Base-by-base conservation (phyloP, 2,113 vertebrate genomes). In the Lasiurus borealis region DNA sequence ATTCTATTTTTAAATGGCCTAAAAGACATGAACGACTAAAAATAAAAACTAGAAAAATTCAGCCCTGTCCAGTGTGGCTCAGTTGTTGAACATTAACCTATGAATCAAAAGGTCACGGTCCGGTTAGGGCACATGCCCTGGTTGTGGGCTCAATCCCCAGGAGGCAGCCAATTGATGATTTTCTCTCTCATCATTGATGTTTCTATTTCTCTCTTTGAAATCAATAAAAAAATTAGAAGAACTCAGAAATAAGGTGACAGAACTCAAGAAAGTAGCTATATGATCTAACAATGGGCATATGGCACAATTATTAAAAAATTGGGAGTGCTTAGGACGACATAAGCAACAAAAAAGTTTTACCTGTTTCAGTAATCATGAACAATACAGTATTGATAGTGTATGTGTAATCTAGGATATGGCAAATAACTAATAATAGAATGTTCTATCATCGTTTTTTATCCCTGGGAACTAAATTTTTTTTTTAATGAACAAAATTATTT, bases 401-500 rank as follows among this genome's bases (percentile, higher is more conserved):
- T 10, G 48, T 44, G 0, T 76, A 68, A 93, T 18, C 44, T 57
- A 23, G 52, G 46, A 57, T 68, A 72, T 46, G 7, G 31, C 18
- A 54, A 78, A 91, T 77, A 52, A 59, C 6, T 44, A 50, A 62
- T 75, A 75, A 48, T 8, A n/a, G 12, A 54, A 75, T 77, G 64
- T 82, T 62, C 10, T 76, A 77, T 21, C 10, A 36, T 48, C 40
- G 10, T 95, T 52, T 81, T 84, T 31, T 73, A 72, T 78, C 46
- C 25, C 46, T 88, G 64, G 44, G 64, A 94, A 84, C 62, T 64
- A 94, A 94, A 84, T 77, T 72, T 36, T 54, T 69, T 5, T 23
- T 64, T n/a, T n/a, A n/a, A 77, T 48, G 29, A 44, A 91, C 31
- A n/a, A 62, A 75, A 82, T n/a, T 46, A 87, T 78, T 76, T 78